Conservation (phyloP, 2,888 invertebrate species). For the Tuta absoluta region DNA sequence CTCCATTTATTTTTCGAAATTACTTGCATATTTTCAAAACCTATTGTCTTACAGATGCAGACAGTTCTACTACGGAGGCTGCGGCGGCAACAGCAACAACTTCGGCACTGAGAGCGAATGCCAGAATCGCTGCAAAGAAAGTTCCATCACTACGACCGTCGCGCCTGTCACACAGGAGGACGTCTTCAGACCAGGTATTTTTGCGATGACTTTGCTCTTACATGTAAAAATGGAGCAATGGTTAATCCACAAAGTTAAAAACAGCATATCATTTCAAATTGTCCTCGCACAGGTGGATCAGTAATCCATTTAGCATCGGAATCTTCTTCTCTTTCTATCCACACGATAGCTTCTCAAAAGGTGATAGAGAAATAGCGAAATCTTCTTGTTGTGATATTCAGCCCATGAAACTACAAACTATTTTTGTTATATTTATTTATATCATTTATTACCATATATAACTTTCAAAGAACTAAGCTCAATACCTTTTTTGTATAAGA, state of each 20-base stretch:
- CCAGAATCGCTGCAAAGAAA: slow-evolving; percentile 81
- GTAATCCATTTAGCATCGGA: too few relatives aligned
- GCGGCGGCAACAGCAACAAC: slow-evolving; percentile 94
- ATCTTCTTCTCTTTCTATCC: too few relatives aligned
- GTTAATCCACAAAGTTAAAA: not conserved
- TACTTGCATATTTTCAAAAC: not conserved
- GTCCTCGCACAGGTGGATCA: too few relatives aligned
- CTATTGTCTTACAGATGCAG: slow-evolving; percentile 80
- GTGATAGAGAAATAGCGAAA: too few relatives aligned
- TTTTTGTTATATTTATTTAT: too few relatives aligned
- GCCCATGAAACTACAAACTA: too few relatives aligned
- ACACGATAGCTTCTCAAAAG: too few relatives aligned
- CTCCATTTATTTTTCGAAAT: not conserved
- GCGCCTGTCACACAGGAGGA: slow-evolving; percentile 37
- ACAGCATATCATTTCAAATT: not conserved
- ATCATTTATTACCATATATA: too few relatives aligned
- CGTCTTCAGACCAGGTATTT: slow-evolving; percentile 30
- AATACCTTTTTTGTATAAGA: too few relatives aligned
- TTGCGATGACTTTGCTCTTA: not conserved
- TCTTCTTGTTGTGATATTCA: too few relatives aligned
- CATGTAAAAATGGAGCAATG: too few relatives aligned
- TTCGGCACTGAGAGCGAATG: slow-evolving; percentile 87
- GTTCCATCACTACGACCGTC: slow-evolving; percentile 66
- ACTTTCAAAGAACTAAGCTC: too few relatives aligned
- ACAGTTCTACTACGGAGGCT: slow-evolving; percentile 95